These are phyloP conservation scores for Sarcophaga peregrina DNA, from an alignment of 1,140 invertebrate species.

Conservation along the genomic window DNA sequence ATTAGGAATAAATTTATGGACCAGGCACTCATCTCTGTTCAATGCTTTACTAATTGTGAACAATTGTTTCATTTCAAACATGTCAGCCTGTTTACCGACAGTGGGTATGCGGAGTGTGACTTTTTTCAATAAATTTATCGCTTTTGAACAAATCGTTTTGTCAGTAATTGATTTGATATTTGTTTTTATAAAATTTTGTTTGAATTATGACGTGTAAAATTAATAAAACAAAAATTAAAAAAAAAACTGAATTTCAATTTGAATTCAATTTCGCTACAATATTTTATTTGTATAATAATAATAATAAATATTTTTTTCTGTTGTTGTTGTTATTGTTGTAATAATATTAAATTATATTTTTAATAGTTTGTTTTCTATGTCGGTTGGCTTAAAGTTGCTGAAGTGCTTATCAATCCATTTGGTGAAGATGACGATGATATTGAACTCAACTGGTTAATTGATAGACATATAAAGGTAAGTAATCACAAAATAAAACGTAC, in stretches of 20 bases:
- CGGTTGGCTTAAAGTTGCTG: constrained; percentile 95
- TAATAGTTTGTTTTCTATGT: constrained; percentile 96
- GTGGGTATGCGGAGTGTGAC: too few relatives aligned
- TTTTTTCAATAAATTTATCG: too few relatives aligned
- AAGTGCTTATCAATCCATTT: constrained; percentile 91
- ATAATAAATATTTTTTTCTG: neutral
- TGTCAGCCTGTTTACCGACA: too few relatives aligned
- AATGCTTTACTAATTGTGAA: too few relatives aligned
- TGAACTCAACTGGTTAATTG: constrained; percentile 90
- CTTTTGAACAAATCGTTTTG: neutral
- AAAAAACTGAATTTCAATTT: neutral
- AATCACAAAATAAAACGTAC: neutral
- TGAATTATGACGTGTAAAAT: neutral
- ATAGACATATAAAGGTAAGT: constrained; percentile 86
- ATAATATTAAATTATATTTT: constrained; percentile 43
- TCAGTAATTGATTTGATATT: neutral
- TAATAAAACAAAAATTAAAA: neutral
- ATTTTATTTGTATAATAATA: constrained; percentile 4
- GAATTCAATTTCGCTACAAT: neutral
- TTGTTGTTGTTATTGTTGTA: too few relatives aligned
- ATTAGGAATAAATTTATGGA: too few relatives aligned
- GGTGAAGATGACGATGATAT: constrained; percentile 96
- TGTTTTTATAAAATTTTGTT: neutral
- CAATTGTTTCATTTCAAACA: too few relatives aligned
- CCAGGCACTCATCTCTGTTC: too few relatives aligned